phyloP scores from a whole-genome alignment of 2,797 vertebrate genomes.

The Vireo griseus region DNA sequence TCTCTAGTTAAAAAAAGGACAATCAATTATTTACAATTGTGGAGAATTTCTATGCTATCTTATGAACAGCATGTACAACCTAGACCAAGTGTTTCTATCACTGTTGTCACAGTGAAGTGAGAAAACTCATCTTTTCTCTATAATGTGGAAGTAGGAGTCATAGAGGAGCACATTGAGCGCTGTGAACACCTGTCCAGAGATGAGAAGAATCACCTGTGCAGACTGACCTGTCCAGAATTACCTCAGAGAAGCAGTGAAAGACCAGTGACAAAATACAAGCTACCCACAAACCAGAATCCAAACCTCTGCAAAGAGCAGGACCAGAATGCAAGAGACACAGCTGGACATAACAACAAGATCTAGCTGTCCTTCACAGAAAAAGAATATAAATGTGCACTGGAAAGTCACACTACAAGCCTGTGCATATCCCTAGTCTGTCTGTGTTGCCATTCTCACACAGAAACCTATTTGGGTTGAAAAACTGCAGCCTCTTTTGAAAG shows the following conservation, averaged over 20 bases:
- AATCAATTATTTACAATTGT: neutral
- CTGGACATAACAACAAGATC: neutral
- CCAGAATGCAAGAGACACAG: neutral
- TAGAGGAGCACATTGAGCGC: fast-evolving
- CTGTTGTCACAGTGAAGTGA: neutral
- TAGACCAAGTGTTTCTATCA: neutral
- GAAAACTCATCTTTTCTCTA: neutral
- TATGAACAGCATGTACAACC: neutral
- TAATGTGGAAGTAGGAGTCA: neutral
- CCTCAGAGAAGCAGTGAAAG: neutral
- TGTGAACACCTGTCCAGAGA: neutral
- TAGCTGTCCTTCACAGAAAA: neutral
- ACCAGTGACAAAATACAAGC: neutral
- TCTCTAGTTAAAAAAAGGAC: neutral
- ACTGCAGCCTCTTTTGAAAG: neutral
- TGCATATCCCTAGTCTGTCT: neutral
- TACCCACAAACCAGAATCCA: neutral
- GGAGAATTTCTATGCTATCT: neutral
- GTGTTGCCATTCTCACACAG: neutral
- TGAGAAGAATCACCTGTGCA: neutral
- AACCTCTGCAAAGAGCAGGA: neutral
- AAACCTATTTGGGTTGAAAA: neutral
- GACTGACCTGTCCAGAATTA: neutral
- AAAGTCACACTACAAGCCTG: neutral
- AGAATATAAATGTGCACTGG: neutral